These are phyloP conservation scores for Brachionus paranguensis DNA, from an alignment of 1,140 invertebrate species.

Conservation along the genomic window DNA sequence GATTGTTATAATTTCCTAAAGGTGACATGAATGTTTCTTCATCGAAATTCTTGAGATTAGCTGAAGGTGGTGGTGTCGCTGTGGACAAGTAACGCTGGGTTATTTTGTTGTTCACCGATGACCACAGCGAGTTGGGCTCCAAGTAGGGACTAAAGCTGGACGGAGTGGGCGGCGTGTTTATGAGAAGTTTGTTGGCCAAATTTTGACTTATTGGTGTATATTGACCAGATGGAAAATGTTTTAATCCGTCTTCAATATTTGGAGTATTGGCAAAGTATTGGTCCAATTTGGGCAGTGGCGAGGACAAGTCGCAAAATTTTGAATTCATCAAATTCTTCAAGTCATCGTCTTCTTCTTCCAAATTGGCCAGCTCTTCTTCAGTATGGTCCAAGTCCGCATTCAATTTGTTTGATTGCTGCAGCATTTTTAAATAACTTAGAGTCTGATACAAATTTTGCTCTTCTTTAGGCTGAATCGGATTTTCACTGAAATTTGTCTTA, in stretches of 20 bases:
- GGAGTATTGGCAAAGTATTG: neutral
- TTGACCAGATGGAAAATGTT: neutral
- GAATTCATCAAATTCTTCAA: neutral
- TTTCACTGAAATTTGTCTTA: neutral
- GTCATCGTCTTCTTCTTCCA: constrained; percentile 5
- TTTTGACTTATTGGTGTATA: constrained; percentile 15
- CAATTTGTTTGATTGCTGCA: neutral
- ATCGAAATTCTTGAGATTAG: neutral
- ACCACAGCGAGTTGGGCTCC: neutral
- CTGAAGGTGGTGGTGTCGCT: neutral
- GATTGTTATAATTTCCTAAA: constrained; percentile 7
- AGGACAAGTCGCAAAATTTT: neutral
- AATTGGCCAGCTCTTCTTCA: neutral
- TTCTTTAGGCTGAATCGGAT: neutral
- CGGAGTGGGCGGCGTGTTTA: constrained; percentile 16
- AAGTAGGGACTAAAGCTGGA: neutral
- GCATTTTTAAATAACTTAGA: constrained; percentile 13
- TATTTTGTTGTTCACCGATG: neutral
- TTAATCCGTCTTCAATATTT: neutral
- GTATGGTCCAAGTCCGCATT: constrained; percentile 16
- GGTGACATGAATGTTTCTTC: constrained; percentile 23
- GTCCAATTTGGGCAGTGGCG: neutral
- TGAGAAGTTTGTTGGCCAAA: neutral
- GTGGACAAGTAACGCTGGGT: neutral
- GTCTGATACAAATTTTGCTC: constrained; percentile 27